A percentile compares a stretch with the other conserved stretches of the same genome.
These are phyloP conservation scores for Tauraco erythrolophus DNA, from an alignment of 2,113 vertebrate genomes.

Conservation along the genomic window DNA sequence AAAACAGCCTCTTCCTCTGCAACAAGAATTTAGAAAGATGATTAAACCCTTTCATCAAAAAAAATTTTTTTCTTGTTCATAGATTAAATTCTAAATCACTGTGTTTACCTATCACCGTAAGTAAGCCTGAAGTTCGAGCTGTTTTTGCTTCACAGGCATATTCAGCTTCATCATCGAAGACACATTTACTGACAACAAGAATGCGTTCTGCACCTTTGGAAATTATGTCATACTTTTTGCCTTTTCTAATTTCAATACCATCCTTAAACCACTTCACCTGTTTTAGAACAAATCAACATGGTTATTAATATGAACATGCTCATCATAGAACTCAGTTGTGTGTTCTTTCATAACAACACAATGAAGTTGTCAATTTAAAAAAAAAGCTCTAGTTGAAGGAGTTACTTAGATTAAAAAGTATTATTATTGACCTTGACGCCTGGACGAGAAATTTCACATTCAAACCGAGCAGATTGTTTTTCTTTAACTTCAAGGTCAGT, in stretches of 20 bases:
- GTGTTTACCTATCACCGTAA: conserved; percentile 92
- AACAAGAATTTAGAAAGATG: conserved; percentile 20
- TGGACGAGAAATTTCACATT: conserved; percentile 96
- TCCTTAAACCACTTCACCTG: conserved; percentile 98
- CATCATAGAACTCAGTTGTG: not conserved
- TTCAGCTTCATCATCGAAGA: conserved; percentile 95
- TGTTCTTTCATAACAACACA: not conserved
- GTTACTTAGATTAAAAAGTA: not conserved
- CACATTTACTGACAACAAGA: conserved; percentile 90
- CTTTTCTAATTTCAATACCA: conserved; percentile 93
- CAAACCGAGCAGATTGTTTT: conserved; percentile 93
- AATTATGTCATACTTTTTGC: conserved; percentile 96
- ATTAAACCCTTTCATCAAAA: not conserved
- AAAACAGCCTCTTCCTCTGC: conserved; percentile 95
- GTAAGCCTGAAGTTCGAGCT: conserved; percentile 89
- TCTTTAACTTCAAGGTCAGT: conserved; percentile 94
- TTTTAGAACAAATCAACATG: conserved; percentile 29
- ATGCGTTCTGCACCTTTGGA: conserved; percentile 88
- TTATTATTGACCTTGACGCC: conserved; percentile 82
- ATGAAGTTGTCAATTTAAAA: not conserved
- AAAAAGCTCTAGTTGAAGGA: not conserved
- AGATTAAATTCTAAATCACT: not conserved
- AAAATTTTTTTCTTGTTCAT: not conserved
- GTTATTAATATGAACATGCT: not conserved
- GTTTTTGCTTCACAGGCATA: conserved; percentile 95